Evolutionary conservation across 2,113 vertebrate genomes (phyloP), one percentile per base, ranked within the genome.

Genomic region (Percopsis transmontana): DNA sequence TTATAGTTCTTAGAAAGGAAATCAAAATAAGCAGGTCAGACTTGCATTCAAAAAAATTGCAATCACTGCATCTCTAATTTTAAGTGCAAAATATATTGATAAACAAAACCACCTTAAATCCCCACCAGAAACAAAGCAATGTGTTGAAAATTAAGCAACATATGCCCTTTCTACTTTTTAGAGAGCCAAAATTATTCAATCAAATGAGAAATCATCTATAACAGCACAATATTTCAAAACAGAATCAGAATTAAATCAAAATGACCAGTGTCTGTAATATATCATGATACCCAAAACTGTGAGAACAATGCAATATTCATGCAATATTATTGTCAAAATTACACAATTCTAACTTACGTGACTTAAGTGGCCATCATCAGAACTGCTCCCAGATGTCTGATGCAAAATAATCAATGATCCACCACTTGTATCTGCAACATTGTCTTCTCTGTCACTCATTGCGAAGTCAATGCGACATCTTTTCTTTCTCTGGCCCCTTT

Each of bases 331-430:
- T 51, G 50, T n/a, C 50, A 52, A 52, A 52, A 52, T 19, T 21
- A 47, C 1, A 52, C 5, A 12, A 4, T 52, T 52, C 9, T 18
- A n/a, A 52, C 50, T 52, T 18, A 23, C 50, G 7, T 52, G 50
- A 52, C 20, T n/a, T 20, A 15, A n/a, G n/a, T 47, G 44, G 50
- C 20, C 4, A 21, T 52, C 50, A 20, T 52, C 50, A 52, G 50
- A 52, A 47, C 44, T 47, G 50, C 50, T 21, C 50, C 50, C 19
- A 52, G 50, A 21, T 20, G 50, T 47, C 11, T 45, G 42, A 45
- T 16, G 48, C 48, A 19, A 51, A 19, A 51, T 10, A 51, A 19
- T 19, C 9, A n/a, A n/a, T 20, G 50, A 20, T 21, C 19, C 50
- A 20, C 50, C 50, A 20, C 50, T 9, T 52, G 50, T 11, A 8